These are phyloP conservation scores for Apantesis nais DNA, from an alignment of 2,888 invertebrate species.

Conservation along the genomic window DNA sequence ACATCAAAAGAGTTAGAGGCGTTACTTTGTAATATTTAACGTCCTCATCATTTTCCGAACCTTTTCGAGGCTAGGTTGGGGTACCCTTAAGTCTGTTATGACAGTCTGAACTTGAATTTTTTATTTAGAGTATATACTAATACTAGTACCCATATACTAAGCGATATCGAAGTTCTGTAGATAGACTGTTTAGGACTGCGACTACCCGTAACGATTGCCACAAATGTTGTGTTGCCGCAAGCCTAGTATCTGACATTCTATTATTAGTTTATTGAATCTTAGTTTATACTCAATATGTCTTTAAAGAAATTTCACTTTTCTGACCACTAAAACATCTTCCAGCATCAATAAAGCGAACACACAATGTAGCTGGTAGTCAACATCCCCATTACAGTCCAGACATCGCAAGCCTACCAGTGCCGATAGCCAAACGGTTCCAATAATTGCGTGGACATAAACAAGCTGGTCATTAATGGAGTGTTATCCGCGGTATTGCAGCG, in stretches of 20 bases:
- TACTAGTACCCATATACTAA: too few relatives aligned
- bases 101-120: background rate
- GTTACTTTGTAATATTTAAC: background rate
- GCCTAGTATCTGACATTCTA: background rate
- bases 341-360: background rate
- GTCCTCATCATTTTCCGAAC: background rate
- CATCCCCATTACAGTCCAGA: background rate
- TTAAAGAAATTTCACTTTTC: background rate
- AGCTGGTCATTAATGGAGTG: slow-evolving; percentile 37
- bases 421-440: slow-evolving; percentile 32
- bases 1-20: background rate
- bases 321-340: background rate
- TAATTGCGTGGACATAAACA: slow-evolving; percentile 46
- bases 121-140: too few relatives aligned
- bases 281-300: background rate
- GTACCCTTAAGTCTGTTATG: background rate
- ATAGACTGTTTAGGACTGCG: background rate
- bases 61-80: background rate
- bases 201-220: background rate
- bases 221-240: too few relatives aligned
- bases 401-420: background rate
- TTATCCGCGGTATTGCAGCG: slow-evolving; percentile 17
- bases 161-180: background rate
- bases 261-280: background rate
- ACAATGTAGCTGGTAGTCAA: background rate